Conservation (phyloP, 2,113 vertebrate genomes). For the Bothrops jararaca region DNA sequence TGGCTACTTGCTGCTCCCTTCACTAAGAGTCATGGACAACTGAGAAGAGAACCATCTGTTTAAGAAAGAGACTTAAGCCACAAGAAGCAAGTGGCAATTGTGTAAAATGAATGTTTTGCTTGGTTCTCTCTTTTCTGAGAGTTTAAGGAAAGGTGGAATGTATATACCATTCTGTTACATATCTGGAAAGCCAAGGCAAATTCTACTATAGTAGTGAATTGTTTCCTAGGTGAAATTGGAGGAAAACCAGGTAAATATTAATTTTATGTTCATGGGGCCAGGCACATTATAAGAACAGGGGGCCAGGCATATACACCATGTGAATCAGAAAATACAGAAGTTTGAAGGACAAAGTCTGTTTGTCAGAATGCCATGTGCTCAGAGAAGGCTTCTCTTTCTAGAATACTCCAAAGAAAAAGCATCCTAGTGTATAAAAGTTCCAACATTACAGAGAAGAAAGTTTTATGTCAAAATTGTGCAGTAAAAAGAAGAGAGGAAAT, state of each 20-base stretch:
- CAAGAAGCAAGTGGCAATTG: neutral
- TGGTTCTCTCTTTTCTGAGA: neutral
- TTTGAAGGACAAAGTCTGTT: neutral
- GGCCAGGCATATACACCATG: neutral
- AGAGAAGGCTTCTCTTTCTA: neutral
- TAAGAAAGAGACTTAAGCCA: neutral
- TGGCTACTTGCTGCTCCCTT: neutral
- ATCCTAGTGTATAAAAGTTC: neutral
- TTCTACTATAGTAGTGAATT: neutral
- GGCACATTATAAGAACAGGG: neutral
- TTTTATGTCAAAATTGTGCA: neutral
- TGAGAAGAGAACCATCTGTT: neutral
- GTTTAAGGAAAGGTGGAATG: neutral
- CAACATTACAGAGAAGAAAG: neutral
- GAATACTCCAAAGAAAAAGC: neutral
- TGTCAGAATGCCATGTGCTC: neutral
- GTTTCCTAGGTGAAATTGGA: neutral
- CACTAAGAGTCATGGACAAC: neutral
- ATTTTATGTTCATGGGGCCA: neutral
- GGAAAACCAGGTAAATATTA: neutral
- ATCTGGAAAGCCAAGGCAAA: neutral
- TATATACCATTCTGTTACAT: neutral
- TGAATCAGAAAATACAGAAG: neutral
- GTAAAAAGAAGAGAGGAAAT: neutral
- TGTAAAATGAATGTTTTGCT: neutral